phyloP scores from a whole-genome alignment of 2,797 vertebrate species.

The Parauchenoglanis punctatus region DNA sequence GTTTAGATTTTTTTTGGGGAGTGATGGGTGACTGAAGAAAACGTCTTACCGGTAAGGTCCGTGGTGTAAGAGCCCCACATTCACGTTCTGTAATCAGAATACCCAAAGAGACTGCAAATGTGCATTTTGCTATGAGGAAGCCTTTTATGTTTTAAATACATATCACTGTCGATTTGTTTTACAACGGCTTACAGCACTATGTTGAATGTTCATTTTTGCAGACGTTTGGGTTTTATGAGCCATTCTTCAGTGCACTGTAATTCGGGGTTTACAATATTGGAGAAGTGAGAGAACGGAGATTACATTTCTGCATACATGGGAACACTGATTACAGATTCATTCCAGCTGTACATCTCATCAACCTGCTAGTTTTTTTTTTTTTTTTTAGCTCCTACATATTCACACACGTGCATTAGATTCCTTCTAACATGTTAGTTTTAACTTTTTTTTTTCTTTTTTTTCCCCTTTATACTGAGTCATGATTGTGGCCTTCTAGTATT shows the following conservation, averaged over 20 bases:
- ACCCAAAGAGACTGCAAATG: slow-evolving; percentile 76
- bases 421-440: slow-evolving; percentile 6
- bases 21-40: background rate
- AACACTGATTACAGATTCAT: slow-evolving; percentile 52
- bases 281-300: slow-evolving; percentile 31
- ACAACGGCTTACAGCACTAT: slow-evolving; percentile 22
- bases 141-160: slow-evolving; percentile 65
- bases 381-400: slow-evolving; percentile 48
- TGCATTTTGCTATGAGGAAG: slow-evolving; percentile 64
- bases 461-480: slow-evolving; percentile 65
- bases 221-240: background rate
- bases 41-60: background rate
- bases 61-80: slow-evolving; percentile 42
- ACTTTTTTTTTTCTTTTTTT: slow-evolving; percentile 53
- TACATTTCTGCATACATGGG: slow-evolving; percentile 59
- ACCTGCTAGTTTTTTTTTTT: slow-evolving; percentile 45
- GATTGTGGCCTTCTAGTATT: slow-evolving; percentile 83
- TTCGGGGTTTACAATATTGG: slow-evolving; percentile 24
- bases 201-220: background rate
- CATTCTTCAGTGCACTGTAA: slow-evolving; percentile 20
- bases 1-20: slow-evolving; percentile 38
- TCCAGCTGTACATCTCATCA: slow-evolving; percentile 51
- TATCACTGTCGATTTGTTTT: slow-evolving; percentile 60
- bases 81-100: slow-evolving; percentile 65
- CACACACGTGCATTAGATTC: slow-evolving; percentile 55